Evolutionary conservation across 1,140 invertebrate species (phyloP), one percentile per base, ranked within the genome.

Genomic region (Sarcophaga peregrina): DNA sequence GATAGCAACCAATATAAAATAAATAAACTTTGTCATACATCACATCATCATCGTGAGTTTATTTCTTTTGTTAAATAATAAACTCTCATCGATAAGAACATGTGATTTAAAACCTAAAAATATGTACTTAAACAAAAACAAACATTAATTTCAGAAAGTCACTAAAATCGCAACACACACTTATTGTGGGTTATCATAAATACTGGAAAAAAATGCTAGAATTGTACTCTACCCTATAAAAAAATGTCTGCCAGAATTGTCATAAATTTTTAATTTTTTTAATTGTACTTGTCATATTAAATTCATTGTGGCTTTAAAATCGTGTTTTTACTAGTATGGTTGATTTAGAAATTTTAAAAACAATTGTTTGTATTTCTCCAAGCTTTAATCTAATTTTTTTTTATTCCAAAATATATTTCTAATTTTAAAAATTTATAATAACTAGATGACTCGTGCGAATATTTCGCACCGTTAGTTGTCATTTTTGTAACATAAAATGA

Each of bases 81-180:
- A 76, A 76, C 46, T 17, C 45, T 74, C 3, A 45, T 76, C 11
- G 75, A 78, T 78, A 78, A 78, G 75, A 78, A 52, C 75, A 78
- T 78, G 75, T 78, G 75, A 78, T 50, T 75, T 75, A 13, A 73
- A 76, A 50, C 75, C 20, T n/a, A 52, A 52, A 78, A 78, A 78
- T 17, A 20, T 37, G 62, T 17, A 68, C 6, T 9, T 17, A 20
- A 78, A 25, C 20, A 47, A 75, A 75, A 47, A 46, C 62, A 72
- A 20, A 72, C 25, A 72, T 72, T 17, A 20, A 72, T 25, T 72
- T 72, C 20, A 72, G 37, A 72, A 25, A 20, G 62, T 62, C 25
- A 37, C 4, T 37, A 37, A 37, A 68, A 68, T 20, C 7, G 54
- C 54, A 58, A 58, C n/a, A n/a, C 54, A 58, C 54, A n/a, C 54